phyloP scores from a whole-genome alignment of 2,797 vertebrate genomes.

The Ctenosaura bakeri region DNA sequence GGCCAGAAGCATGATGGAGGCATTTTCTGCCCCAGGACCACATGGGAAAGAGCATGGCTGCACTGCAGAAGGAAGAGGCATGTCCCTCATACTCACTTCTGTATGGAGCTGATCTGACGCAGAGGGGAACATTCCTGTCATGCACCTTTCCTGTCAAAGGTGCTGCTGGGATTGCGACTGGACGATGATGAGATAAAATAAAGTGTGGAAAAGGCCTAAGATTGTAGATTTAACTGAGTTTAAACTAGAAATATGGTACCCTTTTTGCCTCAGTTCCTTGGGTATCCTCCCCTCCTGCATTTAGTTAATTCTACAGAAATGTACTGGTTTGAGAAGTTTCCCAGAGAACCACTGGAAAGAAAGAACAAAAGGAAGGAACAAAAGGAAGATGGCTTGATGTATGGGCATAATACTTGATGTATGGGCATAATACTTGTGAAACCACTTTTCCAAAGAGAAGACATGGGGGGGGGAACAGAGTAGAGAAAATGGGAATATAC shows the following conservation, averaged over 20 bases:
- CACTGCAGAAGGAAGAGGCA: too few relatives aligned
- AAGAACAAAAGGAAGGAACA: neutral
- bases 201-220: too few relatives aligned
- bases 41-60: too few relatives aligned
- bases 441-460: neutral
- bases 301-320: neutral
- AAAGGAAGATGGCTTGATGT: neutral
- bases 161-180: too few relatives aligned
- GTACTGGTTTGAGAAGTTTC: conserved; percentile 22
- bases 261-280: neutral
- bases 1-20: too few relatives aligned
- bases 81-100: too few relatives aligned
- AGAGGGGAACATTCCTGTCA: too few relatives aligned
- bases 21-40: too few relatives aligned
- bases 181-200: too few relatives aligned
- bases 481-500: neutral
- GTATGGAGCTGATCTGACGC: too few relatives aligned
- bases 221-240: neutral
- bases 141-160: too few relatives aligned
- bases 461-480: accelerated
- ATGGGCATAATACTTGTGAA: neutral
- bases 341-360: neutral
- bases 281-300: neutral
- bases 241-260: neutral
- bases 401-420: neutral